phyloP scores from a whole-genome alignment of 2,888 invertebrate species.

The Drosophila maculinotata region DNA sequence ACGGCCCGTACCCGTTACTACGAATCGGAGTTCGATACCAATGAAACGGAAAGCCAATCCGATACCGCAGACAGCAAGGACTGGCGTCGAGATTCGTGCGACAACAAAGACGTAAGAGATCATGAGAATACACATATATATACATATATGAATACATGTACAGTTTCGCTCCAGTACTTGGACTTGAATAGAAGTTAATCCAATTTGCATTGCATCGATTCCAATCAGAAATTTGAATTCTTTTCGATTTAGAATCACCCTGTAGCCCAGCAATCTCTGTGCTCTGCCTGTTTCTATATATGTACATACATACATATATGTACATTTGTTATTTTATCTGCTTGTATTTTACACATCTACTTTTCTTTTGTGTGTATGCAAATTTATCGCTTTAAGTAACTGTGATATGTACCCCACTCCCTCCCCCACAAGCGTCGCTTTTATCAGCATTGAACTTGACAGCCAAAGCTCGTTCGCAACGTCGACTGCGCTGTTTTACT shows the following conservation, averaged over 20 bases:
- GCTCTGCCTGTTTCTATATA: no score
- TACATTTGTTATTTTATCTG: background rate
- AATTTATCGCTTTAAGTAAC: no score
- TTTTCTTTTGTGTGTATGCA: no score
- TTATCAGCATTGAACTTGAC: conserved; percentile 53
- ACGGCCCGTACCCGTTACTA: conserved; percentile 1
- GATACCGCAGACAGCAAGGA: background rate
- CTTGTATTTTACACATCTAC: no score
- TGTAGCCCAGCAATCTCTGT: no score
- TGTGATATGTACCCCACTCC: no score
- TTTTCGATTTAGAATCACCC: no score
- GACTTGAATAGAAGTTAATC: no score
- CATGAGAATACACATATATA: background rate
- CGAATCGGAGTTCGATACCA: conserved; percentile 27
- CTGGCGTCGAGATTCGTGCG: conserved; percentile 9
- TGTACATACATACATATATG: background rate
- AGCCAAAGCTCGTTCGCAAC: conserved; percentile 12
- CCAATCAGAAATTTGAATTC: no score
- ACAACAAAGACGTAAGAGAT: conserved; percentile 17
- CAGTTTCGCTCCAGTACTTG: no score
- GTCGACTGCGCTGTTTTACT: conserved; percentile 26
- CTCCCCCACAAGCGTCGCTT: conserved; percentile 1
- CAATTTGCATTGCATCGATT: no score
- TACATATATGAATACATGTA: background rate
- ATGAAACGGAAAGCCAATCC: background rate